Evolutionary conservation across 2,797 vertebrate species (phyloP), one percentile per base, ranked within the genome.

Genomic region (Sorex maritimensis): DNA sequence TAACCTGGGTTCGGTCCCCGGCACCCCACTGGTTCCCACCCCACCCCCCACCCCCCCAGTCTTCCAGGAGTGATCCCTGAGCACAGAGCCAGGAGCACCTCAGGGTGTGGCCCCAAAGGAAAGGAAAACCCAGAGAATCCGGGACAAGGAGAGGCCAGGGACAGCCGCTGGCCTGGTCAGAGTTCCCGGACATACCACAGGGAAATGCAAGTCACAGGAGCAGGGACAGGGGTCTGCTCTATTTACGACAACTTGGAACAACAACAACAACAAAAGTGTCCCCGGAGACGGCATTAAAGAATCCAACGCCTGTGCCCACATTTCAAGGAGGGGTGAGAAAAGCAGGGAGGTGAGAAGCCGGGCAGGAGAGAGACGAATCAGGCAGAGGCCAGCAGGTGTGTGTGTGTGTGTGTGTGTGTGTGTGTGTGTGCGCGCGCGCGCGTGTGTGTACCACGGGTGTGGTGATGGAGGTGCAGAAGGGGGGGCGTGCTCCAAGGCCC

Each of bases 171-270:
- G n/a, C 21, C n/a, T 19, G 2, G 28, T 65, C 28, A 24, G 21
- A 0, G 15, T 90, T 75, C 28, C 30, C 52, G 79, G 34, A 73
- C 8, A 6, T 4, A 6, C 41, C 3, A 74, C 2, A 24, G 80
- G 90, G 46, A 44, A 75, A 80, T 81, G 79, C 58, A 81, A 68
- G 68, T 24, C n/a, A 9, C 24, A 38, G 94, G 63, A 84, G 21
- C 55, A 71, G 71, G 38, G 10, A 8, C 0, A 14, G 41, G 6
- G 75, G 65, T 1, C n/a, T 44, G 49, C 73, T 74, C 91, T 49
- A n/a, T 68, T 83, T 61, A 23, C 10, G 2, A 46, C 63, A 6
- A n/a, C 21, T 52, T 52, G 49, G 13, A 52, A 52, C 6, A 52
- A 52, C 10, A 52, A 1, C 34, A 34, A 34, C 34, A 1, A 83